Percentiles rank a stretch among this genome's conserved stretches.
Conservation (phyloP, 2,113 vertebrate genomes). For the Osmerus eperlanus region DNA sequence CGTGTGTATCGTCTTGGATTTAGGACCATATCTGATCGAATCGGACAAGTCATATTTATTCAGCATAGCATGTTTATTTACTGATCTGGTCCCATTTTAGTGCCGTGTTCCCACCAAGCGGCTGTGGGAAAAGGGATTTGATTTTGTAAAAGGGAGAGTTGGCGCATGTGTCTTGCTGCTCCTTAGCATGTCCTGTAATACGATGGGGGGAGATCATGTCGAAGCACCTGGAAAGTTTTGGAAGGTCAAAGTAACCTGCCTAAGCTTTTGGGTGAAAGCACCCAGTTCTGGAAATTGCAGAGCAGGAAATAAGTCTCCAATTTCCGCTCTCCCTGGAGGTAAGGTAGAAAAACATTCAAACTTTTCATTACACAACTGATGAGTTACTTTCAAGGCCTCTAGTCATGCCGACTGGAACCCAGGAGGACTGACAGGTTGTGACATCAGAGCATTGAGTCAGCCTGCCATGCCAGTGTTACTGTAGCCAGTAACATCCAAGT, state of each 20-base stretch:
- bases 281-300: not conserved
- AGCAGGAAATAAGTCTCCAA: not conserved
- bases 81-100: too few species aligned
- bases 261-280: not conserved
- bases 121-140: too few species aligned
- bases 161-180: too few species aligned
- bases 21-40: not conserved
- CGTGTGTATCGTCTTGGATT: not conserved
- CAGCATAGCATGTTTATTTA: not conserved
- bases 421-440: not conserved
- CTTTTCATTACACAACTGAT: not conserved
- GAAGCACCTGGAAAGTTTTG: too few species aligned
- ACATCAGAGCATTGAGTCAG: not conserved
- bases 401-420: not conserved
- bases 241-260: not conserved
- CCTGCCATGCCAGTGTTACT: not conserved
- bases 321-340: slow-evolving; percentile 2
- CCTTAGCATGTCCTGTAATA: too few species aligned
- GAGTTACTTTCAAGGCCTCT: slow-evolving; percentile 5
- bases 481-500: too few species aligned
- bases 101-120: too few species aligned
- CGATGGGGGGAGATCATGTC: too few species aligned
- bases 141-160: too few species aligned
- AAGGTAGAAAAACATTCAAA: not conserved
- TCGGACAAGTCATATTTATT: too few species aligned